Evolutionary conservation across 2,797 vertebrate species (phyloP).

Genomic region (Octomys mimax): DNA sequence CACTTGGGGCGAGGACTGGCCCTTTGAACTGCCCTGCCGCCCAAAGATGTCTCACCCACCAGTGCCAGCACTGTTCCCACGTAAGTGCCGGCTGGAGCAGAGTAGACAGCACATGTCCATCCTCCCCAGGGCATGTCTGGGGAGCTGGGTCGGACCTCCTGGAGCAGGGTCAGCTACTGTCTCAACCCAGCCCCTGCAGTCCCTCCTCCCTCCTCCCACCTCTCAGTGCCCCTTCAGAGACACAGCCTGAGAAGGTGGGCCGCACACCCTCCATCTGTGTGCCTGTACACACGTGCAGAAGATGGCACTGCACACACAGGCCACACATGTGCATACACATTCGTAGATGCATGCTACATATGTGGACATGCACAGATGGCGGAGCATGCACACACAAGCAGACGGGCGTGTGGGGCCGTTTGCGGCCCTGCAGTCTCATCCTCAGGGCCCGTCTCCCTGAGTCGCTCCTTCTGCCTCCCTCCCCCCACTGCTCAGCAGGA

Average conservation of each 20-base stretch:
- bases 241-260: neutral
- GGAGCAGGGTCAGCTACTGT: neutral
- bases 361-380: neutral
- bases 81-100: neutral
- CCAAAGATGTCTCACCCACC: neutral
- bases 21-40: neutral
- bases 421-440: neutral
- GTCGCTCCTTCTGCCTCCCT: neutral
- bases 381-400: too few relatives aligned
- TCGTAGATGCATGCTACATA: too few relatives aligned
- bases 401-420: neutral
- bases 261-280: rapidly evolving
- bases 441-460: neutral
- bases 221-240: too few relatives aligned
- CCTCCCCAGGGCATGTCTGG: too few relatives aligned
- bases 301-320: too few relatives aligned
- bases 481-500: neutral
- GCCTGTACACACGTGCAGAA: neutral
- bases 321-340: neutral
- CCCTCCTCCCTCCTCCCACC: too few relatives aligned
- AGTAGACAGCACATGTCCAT: too few relatives aligned
- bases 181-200: rapidly evolving
- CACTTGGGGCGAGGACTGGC: neutral
- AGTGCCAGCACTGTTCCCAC: neutral
- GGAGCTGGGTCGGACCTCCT: neutral